Base-by-base conservation (phyloP, 2,797 vertebrate species). In the Aotus griseimembra region DNA sequence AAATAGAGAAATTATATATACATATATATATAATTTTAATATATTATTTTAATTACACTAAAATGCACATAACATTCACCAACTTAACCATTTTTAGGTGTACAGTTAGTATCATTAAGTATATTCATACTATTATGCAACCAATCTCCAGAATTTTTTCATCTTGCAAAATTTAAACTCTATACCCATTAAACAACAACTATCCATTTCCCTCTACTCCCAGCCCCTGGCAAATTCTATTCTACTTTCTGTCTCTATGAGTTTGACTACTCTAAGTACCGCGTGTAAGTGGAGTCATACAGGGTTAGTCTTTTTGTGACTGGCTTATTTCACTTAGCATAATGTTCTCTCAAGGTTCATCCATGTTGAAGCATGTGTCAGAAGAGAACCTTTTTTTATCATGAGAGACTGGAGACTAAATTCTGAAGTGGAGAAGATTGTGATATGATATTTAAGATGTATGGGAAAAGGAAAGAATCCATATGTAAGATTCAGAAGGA, bases 371-470 rank as follows among this genome's bases (percentile, higher is more conserved):
- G 50, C 73, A 39, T 77, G 13, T 61, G 39, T 90, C 46, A 61
- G 67, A 90, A 94, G 89, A 14, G 73, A 87, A 86, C 17, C 39
- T 55, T 88, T 44, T 79, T 95, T 88, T 50, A 85, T 84, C 64
- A 64, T 57, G 44, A 64, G 82, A 67, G 46, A 93, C 39, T 67
- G 58, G 48, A 91, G 44, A 88, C 19, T 85, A 93, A 84, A 88
- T 92, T 88, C 24, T 85, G 24, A 72, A 91, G 30, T 93, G 39
- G 39, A 91, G 52, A 39, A 90, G 77, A 58, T 17, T n/a, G 1
- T 55, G 20, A 93, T 6, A 85, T n/a, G 26, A 50, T 73, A 58
- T 91, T 95, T 55, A 57, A 80, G 46, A 86, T 52, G 8, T 5
- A 58, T 28, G 46, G 90, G 61, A 57, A 64, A 93, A 39, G 6